Conservation (phyloP, 2,888 invertebrate species). For the Hypselothyrea guttata region DNA sequence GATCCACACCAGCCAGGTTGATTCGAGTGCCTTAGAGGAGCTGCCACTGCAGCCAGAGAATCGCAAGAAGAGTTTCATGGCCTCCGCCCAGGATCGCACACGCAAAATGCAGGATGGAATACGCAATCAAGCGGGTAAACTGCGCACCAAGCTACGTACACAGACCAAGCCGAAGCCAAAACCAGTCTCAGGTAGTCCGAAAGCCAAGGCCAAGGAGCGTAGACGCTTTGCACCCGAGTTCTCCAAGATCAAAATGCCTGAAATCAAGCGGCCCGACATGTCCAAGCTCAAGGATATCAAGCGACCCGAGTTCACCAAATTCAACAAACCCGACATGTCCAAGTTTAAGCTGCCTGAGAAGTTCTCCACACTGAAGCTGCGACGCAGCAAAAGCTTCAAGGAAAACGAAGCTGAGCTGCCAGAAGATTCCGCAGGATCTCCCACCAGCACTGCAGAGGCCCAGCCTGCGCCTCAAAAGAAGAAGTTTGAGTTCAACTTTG, state of each 20-base stretch:
- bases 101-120: conserved; percentile 86
- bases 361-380: conserved; percentile 85
- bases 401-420: conserved; percentile 68
- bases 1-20: conserved; percentile 87
- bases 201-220: conserved; percentile 78
- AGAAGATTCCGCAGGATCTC: conserved; percentile 51
- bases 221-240: conserved; percentile 81
- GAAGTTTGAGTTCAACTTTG: conserved; percentile 88
- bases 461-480: conserved; percentile 81
- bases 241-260: conserved; percentile 82
- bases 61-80: conserved; percentile 83
- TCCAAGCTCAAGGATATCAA: conserved; percentile 82
- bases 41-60: conserved; percentile 85
- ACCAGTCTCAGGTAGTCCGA: conserved; percentile 78
- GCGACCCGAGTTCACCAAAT: conserved; percentile 82
- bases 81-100: conserved; percentile 83
- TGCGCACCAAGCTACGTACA: conserved; percentile 87
- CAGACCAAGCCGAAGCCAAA: conserved; percentile 67
- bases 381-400: conserved; percentile 82
- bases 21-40: conserved; percentile 86
- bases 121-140: conserved; percentile 87
- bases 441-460: conserved; percentile 24
- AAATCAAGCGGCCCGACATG: conserved; percentile 83
- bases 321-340: conserved; percentile 84
- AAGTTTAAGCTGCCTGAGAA: conserved; percentile 86